A percentile compares a stretch with the other conserved stretches of the same genome.
phyloP scores from a whole-genome alignment of 2,113 vertebrate species.

The Cephalopholis sonnerati region DNA sequence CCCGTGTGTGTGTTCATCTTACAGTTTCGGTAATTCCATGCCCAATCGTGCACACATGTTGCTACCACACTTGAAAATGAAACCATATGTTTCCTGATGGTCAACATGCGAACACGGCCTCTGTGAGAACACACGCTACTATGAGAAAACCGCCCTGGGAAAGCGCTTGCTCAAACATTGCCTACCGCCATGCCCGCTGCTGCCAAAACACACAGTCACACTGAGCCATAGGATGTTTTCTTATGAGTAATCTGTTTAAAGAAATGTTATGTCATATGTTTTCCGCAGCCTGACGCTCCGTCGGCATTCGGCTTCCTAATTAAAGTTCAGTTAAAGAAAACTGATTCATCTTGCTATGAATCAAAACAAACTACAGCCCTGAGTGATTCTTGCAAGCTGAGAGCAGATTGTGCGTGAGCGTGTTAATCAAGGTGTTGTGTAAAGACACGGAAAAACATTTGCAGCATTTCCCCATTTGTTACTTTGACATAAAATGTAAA shows the following conservation, averaged over 20 bases:
- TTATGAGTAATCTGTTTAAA: conserved; percentile 57
- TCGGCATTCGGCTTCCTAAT: conserved; percentile 28
- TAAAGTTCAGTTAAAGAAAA: conserved; percentile 45
- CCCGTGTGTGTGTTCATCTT: conserved; percentile 1
- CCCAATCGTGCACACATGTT: conserved; percentile 28
- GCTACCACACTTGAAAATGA: conserved; percentile 55
- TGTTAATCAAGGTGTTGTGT: conserved; percentile 25
- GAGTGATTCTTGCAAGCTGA: conserved; percentile 34
- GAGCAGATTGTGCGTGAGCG: conserved; percentile 35
- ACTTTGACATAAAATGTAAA: conserved; percentile 1
- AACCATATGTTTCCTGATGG: conserved; percentile 63
- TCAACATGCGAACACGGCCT: conserved; percentile 39
- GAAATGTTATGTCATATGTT: conserved; percentile 40
- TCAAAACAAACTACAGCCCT: conserved; percentile 48
- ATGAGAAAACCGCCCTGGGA: conserved; percentile 54
- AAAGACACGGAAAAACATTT: conserved; percentile 7
- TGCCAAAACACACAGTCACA: conserved; percentile 58
- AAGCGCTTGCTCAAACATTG: conserved; percentile 44
- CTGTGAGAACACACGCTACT: conserved; percentile 39
- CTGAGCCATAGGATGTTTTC: conserved; percentile 58
- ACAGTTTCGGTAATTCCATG: conserved; percentile 29
- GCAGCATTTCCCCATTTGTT: conserved; percentile 14
- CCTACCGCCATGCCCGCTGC: conserved; percentile 10
- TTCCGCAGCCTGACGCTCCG: conserved; percentile 24
- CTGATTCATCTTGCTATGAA: conserved; percentile 24